Conservation (phyloP, 2,113 vertebrate species). For the Rana temporaria region DNA sequence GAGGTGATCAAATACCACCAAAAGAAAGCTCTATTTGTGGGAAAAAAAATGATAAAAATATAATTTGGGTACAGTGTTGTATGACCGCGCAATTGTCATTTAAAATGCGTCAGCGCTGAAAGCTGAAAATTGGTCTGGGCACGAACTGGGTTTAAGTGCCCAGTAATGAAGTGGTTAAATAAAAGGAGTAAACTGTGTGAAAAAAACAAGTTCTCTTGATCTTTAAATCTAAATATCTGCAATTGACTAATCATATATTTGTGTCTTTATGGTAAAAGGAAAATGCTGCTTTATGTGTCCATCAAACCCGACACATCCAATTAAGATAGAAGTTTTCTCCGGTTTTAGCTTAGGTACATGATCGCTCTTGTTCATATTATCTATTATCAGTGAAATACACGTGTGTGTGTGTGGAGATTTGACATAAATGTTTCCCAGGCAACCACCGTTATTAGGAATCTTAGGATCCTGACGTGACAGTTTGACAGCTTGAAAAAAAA, state of each 20-base stretch:
- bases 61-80: too few relatives aligned
- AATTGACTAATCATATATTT: not conserved
- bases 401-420: not conserved
- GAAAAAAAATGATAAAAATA: too few relatives aligned
- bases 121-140: too few relatives aligned
- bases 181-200: conserved; percentile 28
- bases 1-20: too few relatives aligned
- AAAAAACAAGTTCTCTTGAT: conserved; percentile 11
- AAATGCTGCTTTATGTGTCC: not conserved
- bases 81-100: too few relatives aligned
- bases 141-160: too few relatives aligned
- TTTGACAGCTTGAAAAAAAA: not conserved
- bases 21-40: too few relatives aligned
- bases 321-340: conserved; percentile 13
- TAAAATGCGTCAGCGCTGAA: too few relatives aligned
- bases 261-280: not conserved
- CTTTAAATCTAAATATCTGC: conserved; percentile 19
- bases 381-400: conserved; percentile 34
- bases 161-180: not conserved
- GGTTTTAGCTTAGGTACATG: not conserved
- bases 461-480: not conserved
- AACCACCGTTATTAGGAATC: conserved; percentile 1
- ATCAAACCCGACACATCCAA: conserved; percentile 36
- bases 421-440: conserved; percentile 2
- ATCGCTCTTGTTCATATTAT: conserved; percentile 20